Base-by-base conservation (phyloP, 1,140 invertebrate genomes). In the Drosophila asahinai region DNA sequence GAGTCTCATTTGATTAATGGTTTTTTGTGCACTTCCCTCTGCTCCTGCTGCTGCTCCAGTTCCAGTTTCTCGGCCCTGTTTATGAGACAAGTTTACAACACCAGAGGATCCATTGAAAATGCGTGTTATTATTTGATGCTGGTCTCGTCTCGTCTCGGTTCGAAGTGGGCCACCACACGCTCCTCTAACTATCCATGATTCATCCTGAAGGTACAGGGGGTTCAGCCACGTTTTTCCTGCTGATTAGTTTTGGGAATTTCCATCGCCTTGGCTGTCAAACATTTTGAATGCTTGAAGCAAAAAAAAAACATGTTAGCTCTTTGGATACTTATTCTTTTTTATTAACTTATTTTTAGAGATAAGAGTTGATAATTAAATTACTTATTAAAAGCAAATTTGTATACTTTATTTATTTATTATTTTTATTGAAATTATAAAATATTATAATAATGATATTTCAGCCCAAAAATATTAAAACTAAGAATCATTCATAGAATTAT, bases 241-340 rank as follows among this genome's bases (percentile, higher is more conserved):
- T 87, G 83, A 87, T 87, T 87, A 87, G 84, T 80, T 87, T 89
- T 87, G 83, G 83, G 83, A 87, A 83, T 87, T 83, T 71, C 61
- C 51, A 72, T 77, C 70, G 76, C 79, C 83, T 81, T 55, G 70
- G 67, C 78, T 77, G 82, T 74, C 81, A 84, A 80, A 75, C 74
- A 67, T 30, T 83, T 80, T 74, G 68, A 76, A 67, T 67, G 52
- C 54, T 57, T 40, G n/a, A 57, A 40, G 36, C 36, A 19, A 15
- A 1, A 25, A n/a, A n/a, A n/a, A 19, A n/a, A 1, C 36, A 11
- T 25, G 27, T 6, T n/a, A 22, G 15, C 54, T 38, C 17, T 36
- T 33, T 33, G 22, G 1, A 7, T 48, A 3, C 5, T 3, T 3
- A 15, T 30, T 9, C 5, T 14, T 19, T 33, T 1, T 54, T 3